Base-by-base conservation (phyloP, 2,797 vertebrate species). In the Margarornis squamiger region DNA sequence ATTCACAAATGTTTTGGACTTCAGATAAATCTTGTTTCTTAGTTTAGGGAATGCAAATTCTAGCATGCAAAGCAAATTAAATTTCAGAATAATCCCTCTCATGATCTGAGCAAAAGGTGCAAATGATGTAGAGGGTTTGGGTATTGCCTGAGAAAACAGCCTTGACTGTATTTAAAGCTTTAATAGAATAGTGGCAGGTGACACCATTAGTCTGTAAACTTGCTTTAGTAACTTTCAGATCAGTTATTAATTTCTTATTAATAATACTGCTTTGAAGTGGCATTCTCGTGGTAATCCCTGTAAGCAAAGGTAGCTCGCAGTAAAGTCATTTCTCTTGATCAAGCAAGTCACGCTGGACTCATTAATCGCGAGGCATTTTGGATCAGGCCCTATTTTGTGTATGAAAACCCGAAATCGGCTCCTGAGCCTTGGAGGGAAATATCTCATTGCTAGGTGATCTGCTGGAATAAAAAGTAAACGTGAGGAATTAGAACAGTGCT, bases 251-350 rank as follows among this genome's bases (percentile, higher is more conserved):
- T 88, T 78, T 78, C 68, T 48, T 79, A 57, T 38, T 66, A 81
- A 36, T 81, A 78, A 24, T 62, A 66, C 16, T 84, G 21, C n/a
- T 85, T 92, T 61, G 55, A 83, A 92, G 75, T 75, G 39, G 51
- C 43, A 46, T 39, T 68, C 57, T 61, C 65, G 71, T 76, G 58
- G 34, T 76, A 88, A 81, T 71, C 45, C 34, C 67, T 61, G 62
- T 59, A 88, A 95, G 77, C 55, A 86, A 66, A 87, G 52, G 43
- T 51, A 90, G n/a, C 32, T 79, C 72, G 49, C 70, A 81, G 32
- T 66, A 16, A 87, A 77, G 77, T 86, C 3, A 83, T 77, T 85
- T 89, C 89, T 76, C 87, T 87, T 92, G 90, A 92, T 88, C 71
- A 82, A 77, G 70, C 88, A 90, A 88, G 80, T 84, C 82, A 81